Conservation (phyloP, 1,140 invertebrate genomes). For the Parapsyche elsis region DNA sequence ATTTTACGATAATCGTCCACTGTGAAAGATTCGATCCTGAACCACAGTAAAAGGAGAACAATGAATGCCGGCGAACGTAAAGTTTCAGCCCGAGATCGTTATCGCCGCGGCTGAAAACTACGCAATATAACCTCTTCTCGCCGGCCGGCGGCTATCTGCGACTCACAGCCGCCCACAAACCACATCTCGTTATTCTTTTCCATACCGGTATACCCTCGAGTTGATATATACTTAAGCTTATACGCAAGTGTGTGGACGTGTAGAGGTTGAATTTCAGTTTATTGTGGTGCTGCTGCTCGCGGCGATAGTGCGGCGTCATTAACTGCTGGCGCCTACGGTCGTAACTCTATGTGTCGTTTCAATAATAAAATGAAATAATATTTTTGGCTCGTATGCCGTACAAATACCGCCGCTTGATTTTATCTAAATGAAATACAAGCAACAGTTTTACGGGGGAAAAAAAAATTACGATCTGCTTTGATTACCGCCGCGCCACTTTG, state of each 20-base stretch:
- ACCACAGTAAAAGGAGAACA: conserved; percentile 42
- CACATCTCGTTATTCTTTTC: conserved; percentile 9
- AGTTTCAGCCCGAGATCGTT: conserved; percentile 47
- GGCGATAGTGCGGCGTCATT: conserved; percentile 11
- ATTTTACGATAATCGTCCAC: conserved; percentile 42
- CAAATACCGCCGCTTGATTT: too few species aligned
- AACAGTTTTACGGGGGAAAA: too few species aligned
- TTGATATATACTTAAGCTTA: background rate
- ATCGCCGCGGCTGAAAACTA: conserved; percentile 48
- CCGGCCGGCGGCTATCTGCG: conserved; percentile 38
- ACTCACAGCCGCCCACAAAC: conserved; percentile 37
- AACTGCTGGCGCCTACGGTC: background rate
- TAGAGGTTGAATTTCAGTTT: conserved; percentile 14
- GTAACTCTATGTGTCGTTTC: conserved; percentile 4
- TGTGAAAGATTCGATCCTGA: conserved; percentile 6
- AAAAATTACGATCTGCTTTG: too few species aligned
- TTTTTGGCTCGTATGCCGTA: background rate
- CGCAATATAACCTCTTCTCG: conserved; percentile 51
- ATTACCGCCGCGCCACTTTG: too few species aligned
- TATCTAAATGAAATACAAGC: too few species aligned
- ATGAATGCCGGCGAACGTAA: conserved; percentile 39
- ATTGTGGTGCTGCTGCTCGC: conserved; percentile 16
- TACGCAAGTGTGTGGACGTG: background rate
- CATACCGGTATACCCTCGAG: background rate
- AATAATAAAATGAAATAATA: conserved; percentile 4